Conservation (phyloP, 1,140 invertebrate species). For the Cherax quadricarinatus region DNA sequence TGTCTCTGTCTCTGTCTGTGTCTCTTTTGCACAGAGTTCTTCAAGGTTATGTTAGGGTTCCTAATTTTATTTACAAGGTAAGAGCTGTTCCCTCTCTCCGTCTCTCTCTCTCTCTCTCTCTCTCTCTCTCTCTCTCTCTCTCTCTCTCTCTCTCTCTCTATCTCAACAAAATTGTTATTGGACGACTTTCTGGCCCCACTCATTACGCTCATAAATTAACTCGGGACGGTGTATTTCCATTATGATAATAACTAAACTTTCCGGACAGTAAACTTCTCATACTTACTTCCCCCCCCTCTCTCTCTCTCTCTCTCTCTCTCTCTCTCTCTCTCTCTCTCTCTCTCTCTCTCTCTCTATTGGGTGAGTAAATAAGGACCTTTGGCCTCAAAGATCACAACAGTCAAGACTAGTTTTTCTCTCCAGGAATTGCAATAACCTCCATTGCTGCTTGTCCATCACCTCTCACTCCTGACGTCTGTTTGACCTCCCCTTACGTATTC, state of each 20-base stretch:
- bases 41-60: no score
- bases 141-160: no score
- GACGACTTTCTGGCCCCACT: neutral
- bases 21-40: no score
- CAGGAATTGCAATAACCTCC: no score
- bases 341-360: neutral
- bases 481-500: no score
- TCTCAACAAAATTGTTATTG: neutral
- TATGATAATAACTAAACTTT: slow-evolving; percentile 14
- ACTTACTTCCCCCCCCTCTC: neutral
- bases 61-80: no score
- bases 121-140: no score
- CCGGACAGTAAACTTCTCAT: neutral
- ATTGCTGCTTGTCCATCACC: no score
- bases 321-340: slow-evolving; percentile 6
- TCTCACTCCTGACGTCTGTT: no score
- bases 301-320: neutral
- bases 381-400: neutral
- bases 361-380: neutral
- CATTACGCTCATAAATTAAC: neutral
- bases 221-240: neutral
- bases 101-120: no score
- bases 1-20: no score
- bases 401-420: neutral
- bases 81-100: no score